Base-by-base conservation (phyloP, 2,888 invertebrate genomes). In the Diaprepes abbreviatus region DNA sequence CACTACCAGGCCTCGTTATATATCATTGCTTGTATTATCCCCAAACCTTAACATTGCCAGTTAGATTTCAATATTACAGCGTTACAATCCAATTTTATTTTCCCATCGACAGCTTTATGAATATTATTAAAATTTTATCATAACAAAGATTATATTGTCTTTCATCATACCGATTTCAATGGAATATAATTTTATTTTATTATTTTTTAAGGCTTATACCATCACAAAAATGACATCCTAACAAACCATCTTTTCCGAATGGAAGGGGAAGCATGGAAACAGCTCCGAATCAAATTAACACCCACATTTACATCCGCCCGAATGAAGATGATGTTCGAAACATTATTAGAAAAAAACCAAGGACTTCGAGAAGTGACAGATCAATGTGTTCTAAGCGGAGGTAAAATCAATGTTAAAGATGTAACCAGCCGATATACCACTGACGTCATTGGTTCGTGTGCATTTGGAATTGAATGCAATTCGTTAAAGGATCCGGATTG, bases 301-400 rank as follows among this genome's bases (percentile, higher is more conserved):
- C 89, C 91, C 0, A 87, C 89, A 0, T 92, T 92, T 75, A 88
- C 91, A 0, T 86, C 89, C 0, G 89, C 89, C 2, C 91, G 90
- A 79, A 83, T 92, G 72, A 91, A 89, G 79, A 85, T 83, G 16
- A 90, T 91, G 89, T 90, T 89, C 74, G 84, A 85, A 0, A 86
- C 88, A 0, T 85, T 91, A 9, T 85, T 87, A 24, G 84, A 86
- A 35, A 87, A 89, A 59, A 86, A 87, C 0, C 81, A 85, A 3
- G 85, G 86, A 55, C 82, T 90, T 31, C 78, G 86, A 12, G 76
- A 81, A 2, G 85, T 87, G 52, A 83, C 87, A 9, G 17, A 62
- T 17, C 17, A 62, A 4, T 36, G 14, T 10, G 36, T 38, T 14
- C 81, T 84, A 16, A 36, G 79, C 54, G 78, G 77, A 17, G 69